Percentiles rank a stretch among this genome's conserved stretches.
Conservation (phyloP, 2,888 invertebrate genomes). For the Cephus pygmeus region DNA sequence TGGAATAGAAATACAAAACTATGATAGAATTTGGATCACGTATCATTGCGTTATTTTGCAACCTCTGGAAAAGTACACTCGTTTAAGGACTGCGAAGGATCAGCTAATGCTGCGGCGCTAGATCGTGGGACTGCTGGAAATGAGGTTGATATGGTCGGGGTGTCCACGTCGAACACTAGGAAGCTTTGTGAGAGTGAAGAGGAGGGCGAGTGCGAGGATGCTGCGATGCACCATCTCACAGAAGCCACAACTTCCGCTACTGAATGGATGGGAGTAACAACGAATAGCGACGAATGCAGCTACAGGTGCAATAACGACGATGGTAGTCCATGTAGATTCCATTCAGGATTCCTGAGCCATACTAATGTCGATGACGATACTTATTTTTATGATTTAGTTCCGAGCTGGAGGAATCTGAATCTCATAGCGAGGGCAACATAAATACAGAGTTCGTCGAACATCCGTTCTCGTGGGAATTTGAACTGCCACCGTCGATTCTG, state of each 20-base stretch:
- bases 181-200: conserved; percentile 71
- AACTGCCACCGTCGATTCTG: conserved; percentile 79
- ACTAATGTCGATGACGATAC: neutral
- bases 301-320: conserved; percentile 67
- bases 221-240: conserved; percentile 71
- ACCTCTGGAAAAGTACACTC: neutral
- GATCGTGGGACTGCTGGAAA: neutral
- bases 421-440: conserved; percentile 60
- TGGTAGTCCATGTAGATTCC: neutral
- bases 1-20: neutral
- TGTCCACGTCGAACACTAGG: neutral
- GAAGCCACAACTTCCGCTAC: conserved; percentile 75
- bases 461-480: conserved; percentile 73
- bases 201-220: conserved; percentile 71
- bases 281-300: conserved; percentile 88
- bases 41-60: neutral
- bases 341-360: neutral
- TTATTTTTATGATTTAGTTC: conserved; percentile 66
- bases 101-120: neutral
- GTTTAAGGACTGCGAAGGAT: neutral
- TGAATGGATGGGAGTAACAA: conserved; percentile 90
- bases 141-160: neutral
- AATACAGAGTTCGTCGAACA: conserved; percentile 66
- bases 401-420: conserved; percentile 73
- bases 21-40: neutral